Base-by-base conservation (phyloP, 2,113 vertebrate genomes). In the Trematocara variabile region DNA sequence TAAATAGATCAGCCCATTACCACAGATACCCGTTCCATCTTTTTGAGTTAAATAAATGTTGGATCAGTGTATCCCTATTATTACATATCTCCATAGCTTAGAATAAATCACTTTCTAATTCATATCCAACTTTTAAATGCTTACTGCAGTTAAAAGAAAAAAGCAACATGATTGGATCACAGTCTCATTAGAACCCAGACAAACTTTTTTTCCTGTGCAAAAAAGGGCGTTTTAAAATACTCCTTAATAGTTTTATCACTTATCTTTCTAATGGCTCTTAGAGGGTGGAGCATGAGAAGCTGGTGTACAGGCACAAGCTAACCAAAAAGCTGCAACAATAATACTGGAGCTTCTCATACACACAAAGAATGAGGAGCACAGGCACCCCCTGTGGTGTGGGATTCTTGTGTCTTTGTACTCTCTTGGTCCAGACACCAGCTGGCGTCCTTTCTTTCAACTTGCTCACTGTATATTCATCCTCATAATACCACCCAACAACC, bases 351-450 rank as follows among this genome's bases (percentile, higher is more conserved):
- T 75, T 37, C 39, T 78, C 9, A 86, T 7, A 75, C 16, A 81
- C 77, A 87, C 52, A 83, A n/a, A 88, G n/a, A 77, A 37, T 9
- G 7, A 12, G 50, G 39, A 33, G 70, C 65, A 75, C 12, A 30
- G 4, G 37, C 52, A 52, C 60, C 82, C 55, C 83, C 77, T 13
- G 30, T 12, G 28, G 86, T 7, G 87, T 83, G 87, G 63, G 81
- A 56, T 52, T 80, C 75, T 63, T 6, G 5, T 9, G 48, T 85
- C 88, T 92, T 89, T 91, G 88, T 89, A 79, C 84, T 60, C 65
- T 60, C 73, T 84, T 50, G 68, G 79, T 81, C 80, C 53, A 70
- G 68, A 89, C 89, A 89, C 91, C 92, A 94, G 90, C 89, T 93
- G 91, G 77, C 81, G 79, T 75, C 77, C 81, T 48, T 68, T 75